Percentiles rank a stretch among this genome's conserved stretches.
Conservation (phyloP, 2,888 invertebrate species). For the Cremastobaeus sp. region DNA sequence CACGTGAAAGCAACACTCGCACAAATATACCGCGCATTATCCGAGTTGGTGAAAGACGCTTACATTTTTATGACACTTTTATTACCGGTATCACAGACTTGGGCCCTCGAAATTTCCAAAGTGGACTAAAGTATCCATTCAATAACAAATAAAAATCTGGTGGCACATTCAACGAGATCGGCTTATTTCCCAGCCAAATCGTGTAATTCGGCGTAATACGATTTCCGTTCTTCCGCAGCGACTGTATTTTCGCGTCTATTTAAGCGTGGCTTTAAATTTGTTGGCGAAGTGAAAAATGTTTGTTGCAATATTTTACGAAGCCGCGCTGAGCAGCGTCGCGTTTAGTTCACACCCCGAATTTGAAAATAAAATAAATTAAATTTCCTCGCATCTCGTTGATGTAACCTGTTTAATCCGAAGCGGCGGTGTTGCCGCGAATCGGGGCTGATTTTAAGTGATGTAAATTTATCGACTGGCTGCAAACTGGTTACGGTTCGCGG, state of each 20-base stretch:
- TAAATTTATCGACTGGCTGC: too few species aligned
- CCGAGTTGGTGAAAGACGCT: slow-evolving; percentile 43
- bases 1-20: slow-evolving; percentile 42
- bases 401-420: too few species aligned
- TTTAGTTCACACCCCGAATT: too few species aligned
- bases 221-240: not conserved
- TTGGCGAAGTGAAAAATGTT: slow-evolving; percentile 9
- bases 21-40: slow-evolving; percentile 46
- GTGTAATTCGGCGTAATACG: slow-evolving; percentile 16
- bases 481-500: too few species aligned
- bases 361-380: too few species aligned
- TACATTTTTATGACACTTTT: slow-evolving; percentile 52
- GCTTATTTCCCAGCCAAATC: slow-evolving; percentile 30
- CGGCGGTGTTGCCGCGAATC: too few species aligned
- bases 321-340: too few species aligned
- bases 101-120: slow-evolving; percentile 44
- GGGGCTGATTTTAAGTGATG: too few species aligned
- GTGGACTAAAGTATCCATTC: slow-evolving; percentile 40
- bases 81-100: slow-evolving; percentile 30
- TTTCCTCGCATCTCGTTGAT: too few species aligned
- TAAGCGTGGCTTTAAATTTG: slow-evolving; percentile 6
- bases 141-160: slow-evolving; percentile 53
- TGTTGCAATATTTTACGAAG: too few species aligned
- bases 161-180: slow-evolving; percentile 39
- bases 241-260: slow-evolving; percentile 13